These are phyloP conservation scores for Brachionus koreanus DNA, from an alignment of 1,140 invertebrate genomes.

Conservation along the genomic window DNA sequence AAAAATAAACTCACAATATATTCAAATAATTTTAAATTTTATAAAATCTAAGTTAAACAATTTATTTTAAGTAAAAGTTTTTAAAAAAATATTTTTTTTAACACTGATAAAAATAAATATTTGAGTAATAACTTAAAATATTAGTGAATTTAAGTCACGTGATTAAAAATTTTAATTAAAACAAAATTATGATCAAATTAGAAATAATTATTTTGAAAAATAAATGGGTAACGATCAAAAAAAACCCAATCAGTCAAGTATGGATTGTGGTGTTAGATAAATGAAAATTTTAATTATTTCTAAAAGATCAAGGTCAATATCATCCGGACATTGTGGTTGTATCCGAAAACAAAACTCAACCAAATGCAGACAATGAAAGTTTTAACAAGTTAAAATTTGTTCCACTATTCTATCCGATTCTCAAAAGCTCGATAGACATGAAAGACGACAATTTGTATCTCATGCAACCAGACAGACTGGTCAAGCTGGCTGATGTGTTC, in stretches of 20 bases:
- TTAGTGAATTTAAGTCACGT: neutral
- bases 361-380: neutral
- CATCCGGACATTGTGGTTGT: constrained; percentile 44
- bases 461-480: neutral
- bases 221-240: constrained; percentile 38
- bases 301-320: neutral
- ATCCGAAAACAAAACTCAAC: constrained; percentile 3
- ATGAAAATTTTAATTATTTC: neutral
- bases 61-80: neutral
- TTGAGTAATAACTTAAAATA: neutral
- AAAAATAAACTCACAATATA: too few species aligned
- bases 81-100: too few species aligned
- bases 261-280: neutral
- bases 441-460: constrained; percentile 14
- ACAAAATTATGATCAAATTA: neutral
- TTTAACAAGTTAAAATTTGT: constrained; percentile 29
- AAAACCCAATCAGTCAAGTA: constrained; percentile 26
- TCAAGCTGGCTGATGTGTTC: constrained; percentile 6
- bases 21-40: neutral
- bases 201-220: neutral
- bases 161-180: neutral
- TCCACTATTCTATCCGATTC: constrained; percentile 43
- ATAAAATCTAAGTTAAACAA: neutral
- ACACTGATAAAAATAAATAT: neutral
- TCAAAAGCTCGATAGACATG: constrained; percentile 22